Base-by-base conservation (phyloP, 2,113 vertebrate genomes). In the Phaetusa simplex region DNA sequence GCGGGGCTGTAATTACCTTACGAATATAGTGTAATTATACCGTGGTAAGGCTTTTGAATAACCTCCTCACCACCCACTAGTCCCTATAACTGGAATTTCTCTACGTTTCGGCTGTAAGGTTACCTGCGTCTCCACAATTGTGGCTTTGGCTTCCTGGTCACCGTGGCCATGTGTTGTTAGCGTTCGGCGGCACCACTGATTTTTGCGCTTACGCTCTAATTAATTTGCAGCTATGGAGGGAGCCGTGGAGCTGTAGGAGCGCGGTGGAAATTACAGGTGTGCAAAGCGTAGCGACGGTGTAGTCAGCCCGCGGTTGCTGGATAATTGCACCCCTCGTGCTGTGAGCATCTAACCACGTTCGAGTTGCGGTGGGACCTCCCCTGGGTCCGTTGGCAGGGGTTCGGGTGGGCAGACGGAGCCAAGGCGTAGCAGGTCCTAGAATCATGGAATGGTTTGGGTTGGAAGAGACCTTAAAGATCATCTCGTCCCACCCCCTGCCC, bases 1-100 rank as follows among this genome's bases (percentile, higher is more conserved):
- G 86, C 6, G 11, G 80, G 94, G 91, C 90, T 92, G 86, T 93
- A 96, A 97, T 94, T 95, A 92, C 90, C 69, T 74, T 66, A 58
- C 3, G 2, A 90, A 64, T 36, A 17, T 14, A 7, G 72, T 73
- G 83, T 95, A 94, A 96, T 96, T 95, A 85, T 87, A 79, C 84
- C 5, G 0, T 56, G 88, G 88, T 90, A 67, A 65, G 58, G 94
- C 92, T 92, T 88, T 90, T 70, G 93, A 91, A 85, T 55, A 93
- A 80, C 86, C 74, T 91, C 79, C 3, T 65, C 90, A 34, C 84
- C 92, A n/a, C 83, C 83, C 56, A 56, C 91, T 30, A 69, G 81
- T 74, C 80, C 83, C 77, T 52, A 1, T 34, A 82, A 23, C 40
- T 9, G 74, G 84, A 50, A 93, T 94, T 87, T 69, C 74, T 43